phyloP scores from a whole-genome alignment of 2,113 vertebrate genomes.

The Plectropomus leopardus region DNA sequence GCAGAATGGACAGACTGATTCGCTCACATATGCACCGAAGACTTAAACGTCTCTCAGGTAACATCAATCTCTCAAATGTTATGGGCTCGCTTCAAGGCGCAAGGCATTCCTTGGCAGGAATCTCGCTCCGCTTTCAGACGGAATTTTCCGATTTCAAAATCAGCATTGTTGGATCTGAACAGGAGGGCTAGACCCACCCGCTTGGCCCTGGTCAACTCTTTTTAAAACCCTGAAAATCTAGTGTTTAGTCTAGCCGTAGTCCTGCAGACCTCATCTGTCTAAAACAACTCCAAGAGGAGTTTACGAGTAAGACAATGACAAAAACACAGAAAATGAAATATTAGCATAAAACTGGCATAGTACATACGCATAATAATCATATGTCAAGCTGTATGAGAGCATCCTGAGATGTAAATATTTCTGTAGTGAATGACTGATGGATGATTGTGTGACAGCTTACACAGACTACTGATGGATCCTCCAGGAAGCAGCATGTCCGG shows the following conservation, averaged over 20 bases:
- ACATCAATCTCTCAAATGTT: constrained; percentile 74
- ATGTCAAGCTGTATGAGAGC: background rate
- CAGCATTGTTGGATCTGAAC: constrained; percentile 58
- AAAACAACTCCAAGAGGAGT: constrained; percentile 32
- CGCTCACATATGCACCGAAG: constrained; percentile 24
- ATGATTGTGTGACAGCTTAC: constrained; percentile 8
- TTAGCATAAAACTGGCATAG: constrained; percentile 22
- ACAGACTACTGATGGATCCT: background rate
- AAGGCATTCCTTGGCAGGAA: constrained; percentile 70
- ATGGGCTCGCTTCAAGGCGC: constrained; percentile 52
- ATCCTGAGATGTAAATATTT: constrained; percentile 8
- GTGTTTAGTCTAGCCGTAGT: constrained; percentile 71
- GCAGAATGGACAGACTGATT: constrained; percentile 23
- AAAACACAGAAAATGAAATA: constrained; percentile 18
- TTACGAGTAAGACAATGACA: constrained; percentile 14
- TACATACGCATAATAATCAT: background rate
- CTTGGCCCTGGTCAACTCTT: constrained; percentile 41
- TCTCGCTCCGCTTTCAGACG: constrained; percentile 42
- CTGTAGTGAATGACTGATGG: constrained; percentile 7
- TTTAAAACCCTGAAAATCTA: constrained; percentile 44
- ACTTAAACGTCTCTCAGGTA: constrained; percentile 61
- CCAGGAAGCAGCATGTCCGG: background rate
- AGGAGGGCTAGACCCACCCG: constrained; percentile 39
- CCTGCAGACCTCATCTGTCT: constrained; percentile 46
- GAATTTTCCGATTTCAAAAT: constrained; percentile 76